Evolutionary conservation across 2,113 vertebrate genomes (phyloP).

Genomic region (Mesoclemmys tuberculata): DNA sequence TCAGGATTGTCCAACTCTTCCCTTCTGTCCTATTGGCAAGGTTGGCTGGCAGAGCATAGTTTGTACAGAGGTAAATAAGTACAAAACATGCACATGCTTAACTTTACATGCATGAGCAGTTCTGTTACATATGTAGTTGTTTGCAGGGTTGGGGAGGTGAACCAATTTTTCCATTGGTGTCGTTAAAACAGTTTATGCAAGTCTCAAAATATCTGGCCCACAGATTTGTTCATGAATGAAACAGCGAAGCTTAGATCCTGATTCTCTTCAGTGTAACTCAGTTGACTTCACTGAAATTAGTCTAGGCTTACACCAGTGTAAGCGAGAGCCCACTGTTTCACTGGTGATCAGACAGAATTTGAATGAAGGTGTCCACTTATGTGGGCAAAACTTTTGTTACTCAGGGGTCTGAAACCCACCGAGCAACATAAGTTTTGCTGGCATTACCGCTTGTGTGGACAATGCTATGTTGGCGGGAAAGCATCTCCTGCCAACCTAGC

Average conservation of each 20-base stretch:
- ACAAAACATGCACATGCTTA: not conserved
- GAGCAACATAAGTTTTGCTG: no score
- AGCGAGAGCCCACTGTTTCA: not conserved
- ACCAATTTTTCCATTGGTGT: not conserved
- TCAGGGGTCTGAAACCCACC: no score
- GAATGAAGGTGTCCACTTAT: not conserved
- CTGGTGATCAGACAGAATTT: not conserved
- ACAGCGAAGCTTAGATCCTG: not conserved
- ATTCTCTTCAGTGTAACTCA: not conserved
- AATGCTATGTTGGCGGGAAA: no score
- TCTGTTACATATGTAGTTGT: not conserved
- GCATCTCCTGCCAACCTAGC: no score
- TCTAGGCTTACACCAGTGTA: not conserved
- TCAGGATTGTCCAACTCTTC: not conserved
- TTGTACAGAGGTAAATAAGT: constrained; percentile 5
- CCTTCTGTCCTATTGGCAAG: not conserved
- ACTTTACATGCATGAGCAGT: not conserved
- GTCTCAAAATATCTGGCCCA: not conserved
- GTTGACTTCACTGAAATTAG: not conserved
- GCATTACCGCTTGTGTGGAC: no score
- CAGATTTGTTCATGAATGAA: not conserved
- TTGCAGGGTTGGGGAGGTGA: not conserved
- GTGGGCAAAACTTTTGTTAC: no score
- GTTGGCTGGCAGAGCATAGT: not conserved
- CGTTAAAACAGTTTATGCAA: not conserved